Base-by-base conservation (phyloP, 2,113 vertebrate genomes). In the Forbesichthys papilliferus region DNA sequence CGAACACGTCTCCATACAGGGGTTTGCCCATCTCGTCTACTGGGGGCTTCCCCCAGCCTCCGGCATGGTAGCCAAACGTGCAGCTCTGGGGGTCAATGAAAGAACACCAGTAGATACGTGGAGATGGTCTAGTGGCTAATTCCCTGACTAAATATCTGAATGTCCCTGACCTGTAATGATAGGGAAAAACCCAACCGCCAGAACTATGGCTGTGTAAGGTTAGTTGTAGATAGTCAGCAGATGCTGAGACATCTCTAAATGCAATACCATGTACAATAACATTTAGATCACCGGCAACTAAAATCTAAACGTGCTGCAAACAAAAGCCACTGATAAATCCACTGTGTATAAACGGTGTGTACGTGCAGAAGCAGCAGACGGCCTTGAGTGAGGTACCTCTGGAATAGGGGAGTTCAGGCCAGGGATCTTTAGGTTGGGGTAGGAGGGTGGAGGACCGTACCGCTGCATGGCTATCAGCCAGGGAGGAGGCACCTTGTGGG, bases 391-490 rank as follows among this genome's bases (percentile, higher is more conserved):
- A 79, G 11, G 78, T 69, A 97, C 96, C 68, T 97, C 96, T 0
- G 96, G 95, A 67, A 97, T 97, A 20, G 96, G 95, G 0, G 94
- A 95, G 82, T 95, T 96, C 51, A 96, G 87, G 34, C 95, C 95
- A 0, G 95, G 95, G 74, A 97, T 96, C 85, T 96, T 96, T 54
- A 97, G 92, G 74, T 95, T 97, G 12, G 95, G 96, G 76, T 96
- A 97, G 0, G 96, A 97, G 0, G 95, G 96, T 0, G 95, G 96
- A 3, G 95, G 95, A 3, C 95, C 95, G 6, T 96, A 96, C 57
- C 95, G 79, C 90, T 96, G 95, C 95, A 97, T 96, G 82, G 96
- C 96, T 1, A 97, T 97, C 74, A 97, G 80, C 95, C 95, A 97
- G 0, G 96, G 96, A 13, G 95, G 96, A 1, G 96, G 96, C 11